Percentiles rank a stretch among this genome's conserved stretches.
These are phyloP conservation scores for Prunella himalayana DNA, from an alignment of 2,113 vertebrate species.

Conservation along the genomic window DNA sequence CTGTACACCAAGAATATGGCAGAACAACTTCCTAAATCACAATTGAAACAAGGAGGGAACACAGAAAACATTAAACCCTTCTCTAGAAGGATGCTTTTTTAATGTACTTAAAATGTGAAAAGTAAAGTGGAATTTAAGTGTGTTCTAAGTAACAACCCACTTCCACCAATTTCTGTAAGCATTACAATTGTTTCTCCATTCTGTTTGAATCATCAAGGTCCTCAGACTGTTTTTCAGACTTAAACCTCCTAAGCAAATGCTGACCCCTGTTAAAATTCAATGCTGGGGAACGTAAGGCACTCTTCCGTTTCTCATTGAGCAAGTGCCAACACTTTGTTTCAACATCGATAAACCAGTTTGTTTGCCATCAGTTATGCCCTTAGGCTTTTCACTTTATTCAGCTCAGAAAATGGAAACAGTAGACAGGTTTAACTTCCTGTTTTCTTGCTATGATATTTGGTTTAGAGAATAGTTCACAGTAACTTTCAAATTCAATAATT, in stretches of 20 bases:
- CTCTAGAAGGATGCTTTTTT: background rate
- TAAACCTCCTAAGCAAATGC: background rate
- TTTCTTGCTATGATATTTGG: background rate
- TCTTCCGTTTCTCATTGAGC: background rate
- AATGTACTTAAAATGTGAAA: background rate
- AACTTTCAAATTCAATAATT: background rate
- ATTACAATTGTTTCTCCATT: background rate
- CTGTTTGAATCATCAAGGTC: background rate
- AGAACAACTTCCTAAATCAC: background rate
- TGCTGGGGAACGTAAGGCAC: rapidly evolving
- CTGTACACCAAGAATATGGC: background rate
- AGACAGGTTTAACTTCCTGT: conserved; percentile 17
- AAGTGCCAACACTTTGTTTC: background rate
- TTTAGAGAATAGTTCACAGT: background rate
- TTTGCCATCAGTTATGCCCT: background rate
- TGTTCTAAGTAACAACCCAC: background rate
- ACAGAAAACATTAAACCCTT: background rate
- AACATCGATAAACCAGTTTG: background rate
- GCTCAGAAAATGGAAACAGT: background rate
- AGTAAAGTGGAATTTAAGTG: background rate
- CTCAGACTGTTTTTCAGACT: background rate
- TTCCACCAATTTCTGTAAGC: background rate
- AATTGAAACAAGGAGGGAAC: background rate
- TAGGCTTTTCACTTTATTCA: background rate
- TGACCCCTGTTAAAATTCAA: background rate